These are phyloP conservation scores for Protophormia terraenovae DNA, from an alignment of 2,888 invertebrate genomes.

Conservation along the genomic window DNA sequence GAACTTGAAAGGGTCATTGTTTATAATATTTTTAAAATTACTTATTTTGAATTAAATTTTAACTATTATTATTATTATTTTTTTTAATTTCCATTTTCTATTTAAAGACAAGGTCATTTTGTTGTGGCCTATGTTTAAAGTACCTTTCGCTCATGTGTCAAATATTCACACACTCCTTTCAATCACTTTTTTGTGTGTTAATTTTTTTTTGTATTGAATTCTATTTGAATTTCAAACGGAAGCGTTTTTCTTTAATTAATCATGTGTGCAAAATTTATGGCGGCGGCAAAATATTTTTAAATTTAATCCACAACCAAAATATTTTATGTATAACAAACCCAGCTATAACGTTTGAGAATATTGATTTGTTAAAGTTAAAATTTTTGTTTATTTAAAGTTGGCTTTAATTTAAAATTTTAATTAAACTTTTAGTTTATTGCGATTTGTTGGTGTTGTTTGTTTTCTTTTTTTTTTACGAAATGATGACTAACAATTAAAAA, in stretches of 20 bases:
- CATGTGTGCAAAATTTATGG: slow-evolving; percentile 38
- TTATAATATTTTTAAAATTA: neutral
- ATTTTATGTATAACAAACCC: neutral
- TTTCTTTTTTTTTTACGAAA: neutral
- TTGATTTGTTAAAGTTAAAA: neutral
- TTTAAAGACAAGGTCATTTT: slow-evolving; percentile 33
- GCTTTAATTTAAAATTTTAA: slow-evolving; percentile 28
- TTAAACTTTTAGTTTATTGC: slow-evolving; percentile 35
- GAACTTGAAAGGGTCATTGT: slow-evolving; percentile 53
- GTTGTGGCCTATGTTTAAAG: neutral
- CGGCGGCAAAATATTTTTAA: neutral
- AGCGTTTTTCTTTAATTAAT: slow-evolving; percentile 58
- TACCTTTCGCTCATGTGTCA: slow-evolving; percentile 63
- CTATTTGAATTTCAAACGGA: slow-evolving; percentile 50
- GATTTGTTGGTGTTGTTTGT: slow-evolving; percentile 1
- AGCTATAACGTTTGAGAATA: neutral
- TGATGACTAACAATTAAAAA: slow-evolving; percentile 35
- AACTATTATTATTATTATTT: neutral
- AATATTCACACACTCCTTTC: slow-evolving; percentile 44
- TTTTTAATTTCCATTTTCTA: neutral
- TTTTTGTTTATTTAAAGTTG: neutral
- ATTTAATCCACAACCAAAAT: neutral
- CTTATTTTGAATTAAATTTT: neutral
- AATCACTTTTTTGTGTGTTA: neutral
- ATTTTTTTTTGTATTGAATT: neutral